Evolutionary conservation across 2,888 invertebrate species (phyloP).

Genomic region (Autographa gamma): DNA sequence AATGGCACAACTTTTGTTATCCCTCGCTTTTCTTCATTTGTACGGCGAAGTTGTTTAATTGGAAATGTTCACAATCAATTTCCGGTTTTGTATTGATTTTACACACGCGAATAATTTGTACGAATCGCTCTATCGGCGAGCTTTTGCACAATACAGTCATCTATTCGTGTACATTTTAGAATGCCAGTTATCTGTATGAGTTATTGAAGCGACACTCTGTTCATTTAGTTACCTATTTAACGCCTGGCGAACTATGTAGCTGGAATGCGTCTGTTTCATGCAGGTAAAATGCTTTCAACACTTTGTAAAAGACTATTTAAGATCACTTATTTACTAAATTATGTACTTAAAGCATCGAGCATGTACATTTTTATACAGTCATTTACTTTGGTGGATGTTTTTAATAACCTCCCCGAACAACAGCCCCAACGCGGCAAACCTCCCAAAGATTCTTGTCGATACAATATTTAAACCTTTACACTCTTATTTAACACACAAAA

Average conservation of each 20-base stretch:
- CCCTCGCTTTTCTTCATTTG: slow-evolving; percentile 36
- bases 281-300: too few species aligned
- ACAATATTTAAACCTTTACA: neutral
- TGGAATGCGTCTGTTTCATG: neutral
- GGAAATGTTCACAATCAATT: slow-evolving; percentile 56
- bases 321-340: too few species aligned
- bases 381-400: too few species aligned
- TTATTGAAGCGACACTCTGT: slow-evolving; percentile 42
- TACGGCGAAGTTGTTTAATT: slow-evolving; percentile 50
- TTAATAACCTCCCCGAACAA: too few species aligned
- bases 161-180: slow-evolving; percentile 46
- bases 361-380: too few species aligned
- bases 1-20: slow-evolving; percentile 52
- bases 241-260: neutral
- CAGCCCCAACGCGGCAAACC: neutral
- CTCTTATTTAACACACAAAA: neutral
- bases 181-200: slow-evolving; percentile 41
- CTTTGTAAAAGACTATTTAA: too few species aligned
- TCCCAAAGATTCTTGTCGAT: neutral
- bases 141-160: slow-evolving; percentile 28
- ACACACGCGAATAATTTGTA: slow-evolving; percentile 47
- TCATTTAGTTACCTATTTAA: slow-evolving; percentile 21
- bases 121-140: slow-evolving; percentile 39
- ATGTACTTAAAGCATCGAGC: too few species aligned
- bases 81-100: slow-evolving; percentile 50